These are phyloP conservation scores for Bradysia coprophila DNA, from an alignment of 1,140 invertebrate genomes.

Conservation along the genomic window DNA sequence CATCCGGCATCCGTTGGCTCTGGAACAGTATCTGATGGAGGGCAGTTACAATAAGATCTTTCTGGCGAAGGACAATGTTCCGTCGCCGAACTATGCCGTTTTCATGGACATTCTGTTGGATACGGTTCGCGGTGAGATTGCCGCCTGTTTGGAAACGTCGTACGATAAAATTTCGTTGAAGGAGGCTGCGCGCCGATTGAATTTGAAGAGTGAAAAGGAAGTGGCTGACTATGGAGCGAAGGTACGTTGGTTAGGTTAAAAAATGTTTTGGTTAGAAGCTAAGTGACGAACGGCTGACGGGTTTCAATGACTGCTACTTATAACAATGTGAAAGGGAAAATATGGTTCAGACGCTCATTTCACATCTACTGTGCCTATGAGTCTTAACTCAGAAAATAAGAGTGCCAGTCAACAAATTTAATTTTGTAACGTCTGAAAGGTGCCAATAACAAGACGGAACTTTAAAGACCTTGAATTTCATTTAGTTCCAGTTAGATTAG, in stretches of 20 bases:
- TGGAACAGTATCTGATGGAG: conserved; percentile 99
- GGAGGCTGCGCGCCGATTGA: conserved; percentile 80
- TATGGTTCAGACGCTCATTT: no score
- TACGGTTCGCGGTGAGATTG: conserved; percentile 93
- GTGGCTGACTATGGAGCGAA: conserved; percentile 65
- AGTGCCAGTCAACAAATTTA: no score
- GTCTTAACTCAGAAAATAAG: no score
- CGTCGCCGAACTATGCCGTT: conserved; percentile 85
- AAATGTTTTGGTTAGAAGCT: no score
- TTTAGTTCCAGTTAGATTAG: no score
- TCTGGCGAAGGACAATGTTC: conserved; percentile 68
- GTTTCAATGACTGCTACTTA: no score
- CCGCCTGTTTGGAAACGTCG: conserved; percentile 88
- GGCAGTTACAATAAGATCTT: conserved; percentile 92
- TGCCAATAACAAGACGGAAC: no score
- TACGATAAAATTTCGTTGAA: conserved; percentile 77
- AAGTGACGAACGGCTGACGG: no score
- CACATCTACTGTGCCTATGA: no score
- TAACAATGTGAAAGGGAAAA: no score
- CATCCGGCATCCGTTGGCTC: conserved; percentile 82
- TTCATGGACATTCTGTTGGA: conserved; percentile 95
- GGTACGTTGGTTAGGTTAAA: conserved; percentile 22
- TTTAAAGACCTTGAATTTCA: no score
- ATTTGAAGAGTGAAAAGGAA: conserved; percentile 56
- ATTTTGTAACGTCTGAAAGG: no score